Conservation (phyloP, 2,888 invertebrate genomes). For the Drosophila differens region DNA sequence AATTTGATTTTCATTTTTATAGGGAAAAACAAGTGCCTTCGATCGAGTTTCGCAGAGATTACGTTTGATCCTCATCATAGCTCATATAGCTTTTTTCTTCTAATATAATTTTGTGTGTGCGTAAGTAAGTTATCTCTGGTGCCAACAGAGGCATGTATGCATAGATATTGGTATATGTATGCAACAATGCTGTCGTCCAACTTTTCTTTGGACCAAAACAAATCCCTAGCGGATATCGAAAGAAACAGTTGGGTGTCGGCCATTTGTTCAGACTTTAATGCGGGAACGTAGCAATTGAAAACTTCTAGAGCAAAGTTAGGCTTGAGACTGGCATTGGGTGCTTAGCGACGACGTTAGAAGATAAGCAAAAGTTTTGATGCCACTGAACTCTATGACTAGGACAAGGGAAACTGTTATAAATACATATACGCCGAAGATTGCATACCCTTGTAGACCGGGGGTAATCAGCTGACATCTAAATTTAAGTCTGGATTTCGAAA, state of each 20-base stretch:
- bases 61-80: neutral
- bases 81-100: neutral
- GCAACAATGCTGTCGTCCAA: constrained; percentile 25
- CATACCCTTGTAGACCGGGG: neutral
- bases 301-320: constrained; percentile 8
- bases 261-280: constrained; percentile 37
- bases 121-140: neutral
- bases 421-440: neutral
- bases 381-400: constrained; percentile 23
- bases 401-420: constrained; percentile 7
- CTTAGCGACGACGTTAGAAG: constrained; percentile 54
- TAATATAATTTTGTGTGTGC: neutral
- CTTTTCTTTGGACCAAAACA: constrained; percentile 35
- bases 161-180: neutral
- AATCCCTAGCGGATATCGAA: constrained; percentile 50
- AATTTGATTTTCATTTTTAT: neutral
- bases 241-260: constrained; percentile 41
- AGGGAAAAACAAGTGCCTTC: neutral
- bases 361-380: constrained; percentile 56
- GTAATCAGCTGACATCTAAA: neutral
- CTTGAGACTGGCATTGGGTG: constrained; percentile 24
- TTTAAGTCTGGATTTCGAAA: neutral
- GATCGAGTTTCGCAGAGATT: neutral
- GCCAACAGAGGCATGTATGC: neutral
- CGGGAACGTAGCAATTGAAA: constrained; percentile 8